Percentiles rank a stretch among this genome's conserved stretches.
phyloP scores from a whole-genome alignment of 2,888 invertebrate species.

The Hololepta plana region DNA sequence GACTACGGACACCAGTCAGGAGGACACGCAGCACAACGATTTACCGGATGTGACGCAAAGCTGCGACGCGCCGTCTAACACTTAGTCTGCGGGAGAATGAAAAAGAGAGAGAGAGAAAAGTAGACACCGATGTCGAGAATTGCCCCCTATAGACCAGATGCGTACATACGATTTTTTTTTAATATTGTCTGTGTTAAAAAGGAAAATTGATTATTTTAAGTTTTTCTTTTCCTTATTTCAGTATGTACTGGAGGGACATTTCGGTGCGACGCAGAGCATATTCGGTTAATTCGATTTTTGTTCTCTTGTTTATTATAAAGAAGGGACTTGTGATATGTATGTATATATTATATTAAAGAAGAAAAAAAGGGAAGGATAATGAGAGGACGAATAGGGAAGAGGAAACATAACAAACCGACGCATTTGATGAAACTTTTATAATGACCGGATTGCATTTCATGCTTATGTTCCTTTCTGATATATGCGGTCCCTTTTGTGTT shows the following conservation, averaged over 20 bases:
- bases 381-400: no score
- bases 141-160: no score
- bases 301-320: no score
- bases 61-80: slow-evolving; percentile 16
- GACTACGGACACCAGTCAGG: slow-evolving; percentile 13
- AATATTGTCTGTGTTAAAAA: no score
- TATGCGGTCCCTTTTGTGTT: slow-evolving; percentile 12
- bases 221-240: no score
- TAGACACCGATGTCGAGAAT: no score
- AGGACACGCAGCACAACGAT: slow-evolving; percentile 14
- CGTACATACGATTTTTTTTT: no score
- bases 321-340: slow-evolving; percentile 28
- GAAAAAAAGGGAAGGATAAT: slow-evolving; percentile 5
- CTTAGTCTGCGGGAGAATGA: slow-evolving; percentile 9
- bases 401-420: slow-evolving; percentile 20
- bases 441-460: slow-evolving; percentile 23
- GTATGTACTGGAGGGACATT: no score
- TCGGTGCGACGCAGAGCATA: no score
- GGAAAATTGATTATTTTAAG: no score
- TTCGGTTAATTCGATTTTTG: no score
- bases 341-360: slow-evolving; percentile 17
- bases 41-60: slow-evolving; percentile 21
- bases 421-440: slow-evolving; percentile 25
- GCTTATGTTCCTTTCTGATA: slow-evolving; percentile 14
- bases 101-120: slow-evolving; percentile 5